These are phyloP conservation scores for Sturmia bella DNA, from an alignment of 2,888 invertebrate genomes.

Conservation along the genomic window DNA sequence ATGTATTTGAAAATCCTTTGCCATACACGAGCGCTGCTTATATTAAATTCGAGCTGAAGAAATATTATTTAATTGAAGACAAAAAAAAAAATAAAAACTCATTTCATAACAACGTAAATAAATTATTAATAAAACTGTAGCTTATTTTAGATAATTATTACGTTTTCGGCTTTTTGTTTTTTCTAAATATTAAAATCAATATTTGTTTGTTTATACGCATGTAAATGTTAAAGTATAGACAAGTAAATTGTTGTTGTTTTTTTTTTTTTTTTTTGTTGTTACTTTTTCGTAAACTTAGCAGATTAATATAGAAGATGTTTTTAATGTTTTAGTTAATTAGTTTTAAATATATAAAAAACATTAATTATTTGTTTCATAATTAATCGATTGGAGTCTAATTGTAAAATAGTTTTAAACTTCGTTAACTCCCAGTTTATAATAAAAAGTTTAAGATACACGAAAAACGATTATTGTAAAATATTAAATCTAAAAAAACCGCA, in stretches of 20 bases:
- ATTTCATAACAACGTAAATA: slow-evolving; percentile 51
- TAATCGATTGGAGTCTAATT: slow-evolving; percentile 63
- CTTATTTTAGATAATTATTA: slow-evolving; percentile 37
- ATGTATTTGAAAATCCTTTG: too few species aligned
- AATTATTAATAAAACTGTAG: slow-evolving; percentile 48
- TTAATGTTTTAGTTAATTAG: slow-evolving; percentile 25
- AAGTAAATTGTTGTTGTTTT: slow-evolving; percentile 58
- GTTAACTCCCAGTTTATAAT: slow-evolving; percentile 65
- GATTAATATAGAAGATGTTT: slow-evolving; percentile 55
- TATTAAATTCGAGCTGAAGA: slow-evolving; percentile 49
- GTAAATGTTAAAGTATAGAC: slow-evolving; percentile 41
- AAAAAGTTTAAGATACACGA: slow-evolving; percentile 56
- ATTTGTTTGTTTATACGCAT: slow-evolving; percentile 20
- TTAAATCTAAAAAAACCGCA: slow-evolving; percentile 66
- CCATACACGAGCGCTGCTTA: not conserved
- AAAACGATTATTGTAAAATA: slow-evolving; percentile 58
- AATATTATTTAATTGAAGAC: slow-evolving; percentile 39
- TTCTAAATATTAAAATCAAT: slow-evolving; percentile 36
- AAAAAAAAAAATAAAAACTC: slow-evolving; percentile 48
- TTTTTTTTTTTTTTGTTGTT: slow-evolving; percentile 31
- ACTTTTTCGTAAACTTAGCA: slow-evolving; percentile 40
- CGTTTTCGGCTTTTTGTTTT: slow-evolving; percentile 8
- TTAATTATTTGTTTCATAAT: slow-evolving; percentile 57
- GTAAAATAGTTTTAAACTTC: slow-evolving; percentile 70
- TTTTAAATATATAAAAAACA: slow-evolving; percentile 62